Evolutionary conservation across 1,140 invertebrate genomes (phyloP), one percentile per base, ranked within the genome.

Genomic region (Nephila pilipes): DNA sequence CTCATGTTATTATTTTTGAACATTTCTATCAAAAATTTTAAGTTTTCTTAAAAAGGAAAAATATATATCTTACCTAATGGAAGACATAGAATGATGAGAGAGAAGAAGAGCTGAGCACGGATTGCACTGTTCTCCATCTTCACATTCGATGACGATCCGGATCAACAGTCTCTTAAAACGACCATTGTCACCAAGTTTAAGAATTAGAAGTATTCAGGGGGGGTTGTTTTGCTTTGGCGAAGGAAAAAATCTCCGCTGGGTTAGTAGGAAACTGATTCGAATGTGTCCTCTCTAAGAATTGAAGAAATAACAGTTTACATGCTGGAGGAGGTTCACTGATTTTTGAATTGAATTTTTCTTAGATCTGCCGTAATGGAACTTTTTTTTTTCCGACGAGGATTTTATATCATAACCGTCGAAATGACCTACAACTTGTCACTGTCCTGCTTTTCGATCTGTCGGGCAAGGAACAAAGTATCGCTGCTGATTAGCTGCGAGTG

Each of bases 41-140:
- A n/a, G 1, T 63, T 63, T 10, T 29, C 12, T 3, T 12, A 80
- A 20, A 22, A 20, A 16, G 18, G 5, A 87, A 22, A 32, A 60
- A 14, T 12, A 12, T 8, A 36, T 25, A 3, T 20, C 91, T 93
- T 55, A 93, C 91, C 83, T 93, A 93, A 93, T 93, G 91, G 91
- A 93, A 93, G 91, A 93, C 91, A 93, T 79, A 93, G 91, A 93
- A 93, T 93, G 91, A 93, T 87, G 83, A 93, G 83, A 80, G 38
- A 93, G 60, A 93, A 93, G 91, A 93, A 93, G 16, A 93, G 63
- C 63, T 93, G 91, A 55, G 91, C 85, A 57, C 69, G 85, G 32
- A 93, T 87, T 46, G 83, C 81, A 65, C 91, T 63, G 65, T 87
- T 93, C 85, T 93, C 91, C 91, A 93, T 93, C 91, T 93, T 93